Base-by-base conservation (phyloP, 2,113 vertebrate species). In the Colistium nudipinnis region DNA sequence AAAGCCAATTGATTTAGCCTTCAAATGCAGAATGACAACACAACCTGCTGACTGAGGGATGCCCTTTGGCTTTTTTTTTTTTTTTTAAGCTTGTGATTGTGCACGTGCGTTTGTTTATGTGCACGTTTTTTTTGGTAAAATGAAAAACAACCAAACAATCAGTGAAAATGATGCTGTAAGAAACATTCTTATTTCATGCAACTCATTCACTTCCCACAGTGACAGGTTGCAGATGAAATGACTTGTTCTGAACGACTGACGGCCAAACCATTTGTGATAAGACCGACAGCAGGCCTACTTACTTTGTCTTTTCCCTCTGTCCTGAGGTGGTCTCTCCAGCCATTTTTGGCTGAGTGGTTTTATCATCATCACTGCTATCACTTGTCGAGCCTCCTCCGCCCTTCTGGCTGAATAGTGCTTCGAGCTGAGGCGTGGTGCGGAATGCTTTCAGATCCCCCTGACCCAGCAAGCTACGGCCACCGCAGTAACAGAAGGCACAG, bases 401-500 rank as follows among this genome's bases (percentile, higher is more conserved):
- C 88, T 92, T 3, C 89, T 87, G 88, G 89, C 78, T 67, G 75
- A 87, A 62, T 73, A 78, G 82, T 53, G 84, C 62, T 76, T 90
- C 71, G 52, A 92, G 91, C 81, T 91, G 95, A 81, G 93, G 94
- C 7, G 95, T 94, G 79, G 93, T 90, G 90, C 90, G 85, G 76
- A 97, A 99, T 62, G 89, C 93, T 87, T 92, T 96, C 82, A 99
- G 93, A 78, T 98, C 95, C 80, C 98, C 98, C 94, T 99, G 98
- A 91, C 98, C 98, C 90, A 99, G 93, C 68, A 97, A 95, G 91
- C 97, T 99, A 69, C 94, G 94, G 78, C 94, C 95, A 85, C 96
- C 97, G 77, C 97, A 97, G 91, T 96, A 97, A 93, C 98, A 99
- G 91, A 99, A 98, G 91, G 96, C 96, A 87, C 98, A 99, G 91